Evolutionary conservation across 2,888 invertebrate genomes (phyloP).

Genomic region (Punctoribates punctum): DNA sequence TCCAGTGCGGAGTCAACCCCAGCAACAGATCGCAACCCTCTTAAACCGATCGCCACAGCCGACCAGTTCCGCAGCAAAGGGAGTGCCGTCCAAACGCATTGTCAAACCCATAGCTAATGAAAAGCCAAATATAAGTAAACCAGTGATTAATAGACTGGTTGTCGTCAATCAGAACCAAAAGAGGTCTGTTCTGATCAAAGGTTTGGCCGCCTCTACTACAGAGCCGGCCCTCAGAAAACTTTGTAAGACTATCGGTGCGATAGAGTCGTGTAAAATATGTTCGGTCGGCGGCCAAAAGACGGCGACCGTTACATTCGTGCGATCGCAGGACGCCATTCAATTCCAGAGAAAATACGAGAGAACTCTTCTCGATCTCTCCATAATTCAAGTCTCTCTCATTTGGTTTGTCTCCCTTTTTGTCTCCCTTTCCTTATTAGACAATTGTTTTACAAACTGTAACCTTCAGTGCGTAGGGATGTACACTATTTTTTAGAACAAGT

Average conservation of each 20-base stretch:
- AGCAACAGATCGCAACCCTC: conserved; percentile 29
- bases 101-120: conserved; percentile 2
- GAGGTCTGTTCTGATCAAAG: conserved; percentile 23
- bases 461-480: too few species aligned
- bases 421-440: too few species aligned
- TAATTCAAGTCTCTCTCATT: conserved; percentile 27
- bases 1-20: background rate
- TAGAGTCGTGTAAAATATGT: conserved; percentile 3
- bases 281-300: background rate
- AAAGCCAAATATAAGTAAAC: background rate
- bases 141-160: background rate
- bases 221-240: conserved; percentile 3
- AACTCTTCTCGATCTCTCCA: conserved; percentile 9
- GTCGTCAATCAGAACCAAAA: conserved; percentile 9
- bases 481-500: too few species aligned
- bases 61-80: background rate
- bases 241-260: conserved; percentile 11
- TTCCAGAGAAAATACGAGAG: conserved; percentile 18
- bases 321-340: conserved; percentile 1
- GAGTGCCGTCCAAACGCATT: background rate
- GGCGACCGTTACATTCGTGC: background rate
- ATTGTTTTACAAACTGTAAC: too few species aligned
- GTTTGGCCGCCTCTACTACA: conserved; percentile 4
- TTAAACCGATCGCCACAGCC: conserved; percentile 14
- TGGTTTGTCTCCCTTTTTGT: background rate